phyloP scores from a whole-genome alignment of 2,888 invertebrate species.

The Caenorhabditis wallacei region DNA sequence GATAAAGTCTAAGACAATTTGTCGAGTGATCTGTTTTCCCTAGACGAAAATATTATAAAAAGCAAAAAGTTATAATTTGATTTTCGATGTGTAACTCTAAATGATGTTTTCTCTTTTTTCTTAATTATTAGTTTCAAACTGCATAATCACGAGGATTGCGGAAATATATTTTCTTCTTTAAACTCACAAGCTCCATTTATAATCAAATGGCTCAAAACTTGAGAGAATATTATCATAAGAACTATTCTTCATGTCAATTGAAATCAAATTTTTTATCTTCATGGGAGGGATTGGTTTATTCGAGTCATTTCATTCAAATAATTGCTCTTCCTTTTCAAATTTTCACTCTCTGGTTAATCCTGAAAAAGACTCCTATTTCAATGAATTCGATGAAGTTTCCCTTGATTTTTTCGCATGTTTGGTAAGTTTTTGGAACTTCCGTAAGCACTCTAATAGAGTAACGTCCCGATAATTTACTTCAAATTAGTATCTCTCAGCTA shows the following conservation, averaged over 20 bases:
- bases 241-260: slow-evolving; percentile 1
- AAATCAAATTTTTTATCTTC: neutral
- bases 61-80: no score
- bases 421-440: neutral
- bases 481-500: no score
- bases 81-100: neutral
- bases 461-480: no score
- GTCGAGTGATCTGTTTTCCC: no score
- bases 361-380: slow-evolving; percentile 7
- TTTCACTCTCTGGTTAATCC: neutral
- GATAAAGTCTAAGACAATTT: no score
- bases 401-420: neutral
- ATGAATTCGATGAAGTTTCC: slow-evolving; percentile 15
- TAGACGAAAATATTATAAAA: no score
- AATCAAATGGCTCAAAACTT: neutral
- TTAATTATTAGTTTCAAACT: neutral
- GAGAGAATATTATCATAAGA: neutral
- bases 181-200: neutral
- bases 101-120: neutral
- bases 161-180: slow-evolving; percentile 7
- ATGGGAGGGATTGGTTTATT: neutral
- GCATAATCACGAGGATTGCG: no score
- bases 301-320: slow-evolving; percentile 6
- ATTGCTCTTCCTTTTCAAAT: slow-evolving; percentile 1
- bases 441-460: no score